Base-by-base conservation (phyloP, 2,113 vertebrate genomes). In the Oreamnos americanus region DNA sequence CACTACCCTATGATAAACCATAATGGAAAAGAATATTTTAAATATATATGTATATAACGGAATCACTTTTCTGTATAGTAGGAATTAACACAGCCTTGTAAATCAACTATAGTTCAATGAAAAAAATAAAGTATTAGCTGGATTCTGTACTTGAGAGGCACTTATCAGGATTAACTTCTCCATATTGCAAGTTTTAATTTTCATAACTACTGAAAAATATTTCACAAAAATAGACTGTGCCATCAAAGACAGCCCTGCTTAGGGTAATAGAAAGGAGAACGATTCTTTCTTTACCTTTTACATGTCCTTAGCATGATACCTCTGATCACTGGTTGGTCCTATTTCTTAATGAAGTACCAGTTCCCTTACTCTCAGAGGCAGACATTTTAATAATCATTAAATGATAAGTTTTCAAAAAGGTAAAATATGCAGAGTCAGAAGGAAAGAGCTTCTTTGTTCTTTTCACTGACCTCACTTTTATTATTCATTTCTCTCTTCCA, bases 371-470 rank as follows among this genome's bases (percentile, higher is more conserved):
- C 64, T 91, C 60, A 90, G 58, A 94, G 82, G 88, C 90, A 53
- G 64, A 79, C 23, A 89, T 93, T 93, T 97, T 96, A 78, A 64
- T 90, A 55, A 87, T 91, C 95, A 91, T 71, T 62, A 96, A 91
- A 43, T 33, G 11, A 49, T 87, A 92, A 91, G 23, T 71, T 92
- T 97, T 81, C 51, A 87, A 43, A 67, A 96, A 95, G 60, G 64
- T 53, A 79, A 96, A 57, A 57, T 93, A 79, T 7, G 83, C 39
- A 64, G 33, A 91, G 36, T 64, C 74, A 53, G 81, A 84, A 62
- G 64, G 58, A 90, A 96, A 82, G 76, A 10, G 26, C n/a, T 33
- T 64, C 79, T 74, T 89, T 87, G 81, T 94, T 93, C 94, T 85
- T 79, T 45, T 64, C 84, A 47, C 10, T 78, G 84, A 51, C 17